Base-by-base conservation (phyloP, 2,888 invertebrate species). In the Pyrrhosoma nymphula region DNA sequence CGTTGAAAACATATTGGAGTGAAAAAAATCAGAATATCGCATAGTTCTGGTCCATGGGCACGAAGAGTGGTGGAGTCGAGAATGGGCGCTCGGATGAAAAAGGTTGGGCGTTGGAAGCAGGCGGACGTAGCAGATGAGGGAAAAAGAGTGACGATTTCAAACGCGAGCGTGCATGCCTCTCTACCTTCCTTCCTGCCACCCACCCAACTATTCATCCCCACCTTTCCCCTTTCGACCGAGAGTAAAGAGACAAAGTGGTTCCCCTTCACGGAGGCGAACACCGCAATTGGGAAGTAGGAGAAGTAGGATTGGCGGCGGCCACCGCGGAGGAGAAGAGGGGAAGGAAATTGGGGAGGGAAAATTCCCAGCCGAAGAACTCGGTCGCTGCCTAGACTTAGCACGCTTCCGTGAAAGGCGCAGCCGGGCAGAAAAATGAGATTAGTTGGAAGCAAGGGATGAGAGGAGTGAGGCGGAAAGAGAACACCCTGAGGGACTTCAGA, bases 381-480 rank as follows among this genome's bases (percentile, higher is more conserved):
- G 90, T 56, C 56, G 90, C 90, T 55, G n/a, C 90, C 90, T 90
- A 56, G 60, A 56, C 30, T 55, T n/a, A 56, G 90, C 56, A 90
- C 90, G 90, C 90, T 56, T 16, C 90, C 90, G 30, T 90, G 90
- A 56, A 90, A 35, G 56, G 56, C 90, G 90, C 90, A 63, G 30
- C 91, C 60, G 60, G 63, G 60, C 63, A 60, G 91, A 90, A 90
- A 90, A 90, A 90, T 90, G 56, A 91, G 91, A 63, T 63, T 91
- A 90, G 60, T 39, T 35, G 16, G 69, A 69, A 69, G 69, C 8
- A 23, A 0, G 69, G 23, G 69, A 47, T 4, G 2, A 8, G 69
- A 26, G 69, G 69, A 56, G 56, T 63, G 63, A 20, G 63, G 63
- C 16, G 3, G 69, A 26, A 26, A 2, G 8, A 8, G 69, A 69